phyloP scores from a whole-genome alignment of 2,113 vertebrate genomes.

The Leucoraja erinaceus region DNA sequence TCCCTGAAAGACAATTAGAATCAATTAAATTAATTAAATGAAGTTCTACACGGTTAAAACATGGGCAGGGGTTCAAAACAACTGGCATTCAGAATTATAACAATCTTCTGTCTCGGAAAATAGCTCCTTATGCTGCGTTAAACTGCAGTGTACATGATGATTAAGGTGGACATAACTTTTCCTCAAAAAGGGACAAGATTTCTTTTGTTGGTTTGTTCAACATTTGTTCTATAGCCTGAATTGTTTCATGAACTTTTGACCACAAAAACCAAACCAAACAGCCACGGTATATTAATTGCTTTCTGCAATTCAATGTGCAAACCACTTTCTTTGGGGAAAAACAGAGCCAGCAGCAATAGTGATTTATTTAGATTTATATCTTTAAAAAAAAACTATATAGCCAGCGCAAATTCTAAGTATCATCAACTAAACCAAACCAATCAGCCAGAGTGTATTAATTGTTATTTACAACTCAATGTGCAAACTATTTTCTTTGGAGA shows the following conservation, averaged over 20 bases:
- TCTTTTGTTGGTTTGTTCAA: not conserved
- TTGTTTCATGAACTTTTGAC: not conserved
- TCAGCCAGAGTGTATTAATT: too few species aligned
- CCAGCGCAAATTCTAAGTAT: not conserved
- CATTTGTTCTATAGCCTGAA: not conserved
- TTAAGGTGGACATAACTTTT: constrained; percentile 23
- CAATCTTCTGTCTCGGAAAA: constrained; percentile 31
- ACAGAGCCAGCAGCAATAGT: not conserved
- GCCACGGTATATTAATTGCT: not conserved
- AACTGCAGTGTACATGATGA: not conserved
- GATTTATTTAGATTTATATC: not conserved
- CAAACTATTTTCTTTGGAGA: too few species aligned
- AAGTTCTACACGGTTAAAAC: constrained; percentile 50
- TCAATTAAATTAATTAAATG: constrained; percentile 61
- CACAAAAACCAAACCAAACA: not conserved
- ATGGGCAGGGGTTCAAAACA: constrained; percentile 57
- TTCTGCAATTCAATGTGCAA: not conserved
- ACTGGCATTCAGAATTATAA: constrained; percentile 48
- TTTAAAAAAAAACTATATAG: not conserved
- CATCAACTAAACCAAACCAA: not conserved
- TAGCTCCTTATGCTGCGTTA: not conserved
- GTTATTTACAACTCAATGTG: too few species aligned
- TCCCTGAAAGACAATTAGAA: constrained; percentile 62
- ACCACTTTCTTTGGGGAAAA: not conserved
- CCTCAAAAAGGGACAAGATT: not conserved